These are phyloP conservation scores for Dromaius novaehollandiae DNA, from an alignment of 2,113 vertebrate genomes.

Conservation along the genomic window DNA sequence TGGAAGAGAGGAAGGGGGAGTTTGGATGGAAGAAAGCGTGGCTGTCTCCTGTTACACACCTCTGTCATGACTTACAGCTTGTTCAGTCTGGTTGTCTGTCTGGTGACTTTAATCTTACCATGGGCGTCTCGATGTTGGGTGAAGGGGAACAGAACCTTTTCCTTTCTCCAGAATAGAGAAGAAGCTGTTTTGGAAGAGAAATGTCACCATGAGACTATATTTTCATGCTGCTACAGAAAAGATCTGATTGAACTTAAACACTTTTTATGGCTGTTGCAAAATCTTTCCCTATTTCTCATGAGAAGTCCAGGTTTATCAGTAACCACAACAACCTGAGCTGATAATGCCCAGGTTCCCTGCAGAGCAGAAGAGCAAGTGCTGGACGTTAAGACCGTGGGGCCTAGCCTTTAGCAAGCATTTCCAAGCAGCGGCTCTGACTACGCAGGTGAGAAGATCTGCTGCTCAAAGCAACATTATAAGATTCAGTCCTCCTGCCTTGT, in stretches of 20 bases:
- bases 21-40: not conserved
- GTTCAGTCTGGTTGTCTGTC: not conserved
- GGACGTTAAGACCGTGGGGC: not conserved
- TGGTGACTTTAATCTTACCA: not conserved
- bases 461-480: not conserved
- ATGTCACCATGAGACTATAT: not conserved
- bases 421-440: rapidly evolving
- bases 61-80: not conserved
- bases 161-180: not conserved
- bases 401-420: not conserved
- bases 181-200: not conserved
- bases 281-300: not conserved
- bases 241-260: not conserved
- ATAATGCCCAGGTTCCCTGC: not conserved
- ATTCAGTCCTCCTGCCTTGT: not conserved
- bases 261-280: not conserved
- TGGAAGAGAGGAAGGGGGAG: not conserved
- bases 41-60: not conserved
- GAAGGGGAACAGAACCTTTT: not conserved
- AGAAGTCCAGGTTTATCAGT: not conserved
- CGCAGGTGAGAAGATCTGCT: not conserved
- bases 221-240: not conserved
- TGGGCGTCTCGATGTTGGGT: not conserved
- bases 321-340: not conserved
- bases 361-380: not conserved